Conservation (phyloP, 1,140 invertebrate genomes). For the Ridgeia piscesae region DNA sequence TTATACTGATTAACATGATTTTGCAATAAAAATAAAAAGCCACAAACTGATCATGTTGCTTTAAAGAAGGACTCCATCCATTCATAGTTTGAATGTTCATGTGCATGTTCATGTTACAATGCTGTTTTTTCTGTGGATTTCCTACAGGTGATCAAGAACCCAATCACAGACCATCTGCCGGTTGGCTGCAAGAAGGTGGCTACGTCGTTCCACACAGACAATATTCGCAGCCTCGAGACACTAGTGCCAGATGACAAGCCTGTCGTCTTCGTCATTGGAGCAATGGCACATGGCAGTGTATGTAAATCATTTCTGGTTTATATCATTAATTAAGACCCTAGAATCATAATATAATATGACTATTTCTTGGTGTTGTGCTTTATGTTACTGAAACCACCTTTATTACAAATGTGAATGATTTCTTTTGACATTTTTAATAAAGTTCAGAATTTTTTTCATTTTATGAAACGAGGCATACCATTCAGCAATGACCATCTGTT, state of each 20-base stretch:
- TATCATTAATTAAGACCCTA: background rate
- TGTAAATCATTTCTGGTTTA: constrained; percentile 33
- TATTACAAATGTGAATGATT: too few species aligned
- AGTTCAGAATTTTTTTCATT: background rate
- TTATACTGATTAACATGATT: too few species aligned
- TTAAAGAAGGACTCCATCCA: too few species aligned
- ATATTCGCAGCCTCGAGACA: constrained; percentile 75
- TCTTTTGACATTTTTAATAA: background rate
- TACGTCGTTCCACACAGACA: constrained; percentile 85
- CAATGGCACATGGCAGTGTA: constrained; percentile 94
- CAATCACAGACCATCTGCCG: constrained; percentile 91
- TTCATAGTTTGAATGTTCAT: too few species aligned
- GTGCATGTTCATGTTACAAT: too few species aligned
- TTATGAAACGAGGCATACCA: background rate
- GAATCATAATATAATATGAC: background rate
- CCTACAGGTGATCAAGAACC: constrained; percentile 88
- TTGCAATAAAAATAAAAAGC: too few species aligned
- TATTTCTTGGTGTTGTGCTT: background rate
- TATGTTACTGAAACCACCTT: background rate
- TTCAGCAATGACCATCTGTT: background rate
- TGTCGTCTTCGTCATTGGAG: constrained; percentile 88
- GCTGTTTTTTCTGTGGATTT: background rate
- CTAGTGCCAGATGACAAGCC: constrained; percentile 79
- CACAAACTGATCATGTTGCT: too few species aligned
- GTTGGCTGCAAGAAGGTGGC: constrained; percentile 87